Evolutionary conservation across 2,797 vertebrate species (phyloP), one percentile per base, ranked within the genome.

Genomic region (Sebastes umbrosus): DNA sequence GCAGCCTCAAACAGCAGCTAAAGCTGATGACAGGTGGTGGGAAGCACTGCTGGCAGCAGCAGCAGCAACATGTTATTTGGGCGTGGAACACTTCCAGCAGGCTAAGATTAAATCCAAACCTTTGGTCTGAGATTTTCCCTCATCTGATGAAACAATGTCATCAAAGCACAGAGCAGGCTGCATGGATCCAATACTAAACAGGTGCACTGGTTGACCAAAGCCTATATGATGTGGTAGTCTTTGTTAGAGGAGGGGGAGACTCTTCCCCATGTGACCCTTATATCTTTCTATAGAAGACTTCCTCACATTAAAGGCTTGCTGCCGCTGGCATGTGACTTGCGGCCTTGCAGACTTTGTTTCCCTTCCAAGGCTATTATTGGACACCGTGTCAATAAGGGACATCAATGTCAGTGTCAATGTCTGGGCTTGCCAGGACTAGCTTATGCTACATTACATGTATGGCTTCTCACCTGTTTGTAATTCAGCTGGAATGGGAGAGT

Each of bases 11-110:
- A 85, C 88, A 75, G 88, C 86, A 91, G 90, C 85, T 87, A 80
- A 65, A 82, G 77, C 85, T 83, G 72, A 81, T 82, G 92, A 92
- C 94, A 93, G 93, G 91, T 93, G 94, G 88, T 84, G 60, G 78
- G 84, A 80, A 87, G 70, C 80, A 69, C 80, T 85, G 67, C 85
- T 90, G 87, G 90, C 92, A 86, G 86, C 82, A 84, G 79, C 67
- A 77, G 84, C 79, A 86, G 80, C 87, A 89, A 71, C 74, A 74
- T 91, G 84, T 86, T 84, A 88, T 93, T 87, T 84, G 83, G 88
- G 50, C 66, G 74, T 85, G 88, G 88, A 83, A 73, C 70, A 69
- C 63, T 71, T 91, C 88, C 91, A 92, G 84, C 78, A 82, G 73
- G 58, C 89, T 75, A 71, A 84, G 80, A 92, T 88, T 90, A 84